Conservation (phyloP, 2,888 invertebrate species). For the Cantharis nigra region DNA sequence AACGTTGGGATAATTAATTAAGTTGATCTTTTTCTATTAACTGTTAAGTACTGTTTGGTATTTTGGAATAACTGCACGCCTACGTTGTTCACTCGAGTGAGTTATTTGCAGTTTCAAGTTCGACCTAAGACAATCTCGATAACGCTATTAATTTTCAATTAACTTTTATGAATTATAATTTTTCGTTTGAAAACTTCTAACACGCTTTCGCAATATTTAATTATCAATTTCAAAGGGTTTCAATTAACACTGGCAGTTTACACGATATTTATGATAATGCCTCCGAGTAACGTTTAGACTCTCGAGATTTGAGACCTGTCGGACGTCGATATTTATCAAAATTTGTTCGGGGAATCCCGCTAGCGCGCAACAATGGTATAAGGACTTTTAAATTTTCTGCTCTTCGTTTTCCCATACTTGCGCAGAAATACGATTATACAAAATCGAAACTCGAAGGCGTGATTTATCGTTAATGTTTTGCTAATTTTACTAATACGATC, state of each 20-base stretch:
- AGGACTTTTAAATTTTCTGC: not conserved
- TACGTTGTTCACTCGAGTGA: conserved; percentile 17
- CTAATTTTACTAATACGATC: conserved; percentile 16
- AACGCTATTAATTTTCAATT: conserved; percentile 25
- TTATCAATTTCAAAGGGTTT: conserved; percentile 1
- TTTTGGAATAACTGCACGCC: conserved; percentile 25
- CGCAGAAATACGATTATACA: not conserved
- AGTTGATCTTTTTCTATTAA: conserved; percentile 25
- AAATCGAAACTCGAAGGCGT: conserved; percentile 6
- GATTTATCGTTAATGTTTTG: conserved; percentile 9
- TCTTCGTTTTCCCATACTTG: not conserved
- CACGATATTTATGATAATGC: not conserved
- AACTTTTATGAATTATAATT: conserved; percentile 21
- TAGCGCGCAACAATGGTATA: not conserved
- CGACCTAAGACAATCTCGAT: conserved; percentile 13
- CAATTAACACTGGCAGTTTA: not conserved
- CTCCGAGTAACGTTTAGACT: not conserved
- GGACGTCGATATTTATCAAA: not conserved
- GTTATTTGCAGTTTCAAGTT: conserved; percentile 20
- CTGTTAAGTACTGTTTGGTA: conserved; percentile 27
- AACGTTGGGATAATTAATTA: conserved; percentile 26
- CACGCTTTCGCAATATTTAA: not conserved
- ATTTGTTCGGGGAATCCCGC: not conserved
- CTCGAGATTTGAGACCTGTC: not conserved
- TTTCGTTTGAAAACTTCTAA: conserved; percentile 12